Percentiles rank a stretch among this genome's conserved stretches.
Conservation (phyloP, 2,113 vertebrate genomes). For the Odobenus rosmarus region DNA sequence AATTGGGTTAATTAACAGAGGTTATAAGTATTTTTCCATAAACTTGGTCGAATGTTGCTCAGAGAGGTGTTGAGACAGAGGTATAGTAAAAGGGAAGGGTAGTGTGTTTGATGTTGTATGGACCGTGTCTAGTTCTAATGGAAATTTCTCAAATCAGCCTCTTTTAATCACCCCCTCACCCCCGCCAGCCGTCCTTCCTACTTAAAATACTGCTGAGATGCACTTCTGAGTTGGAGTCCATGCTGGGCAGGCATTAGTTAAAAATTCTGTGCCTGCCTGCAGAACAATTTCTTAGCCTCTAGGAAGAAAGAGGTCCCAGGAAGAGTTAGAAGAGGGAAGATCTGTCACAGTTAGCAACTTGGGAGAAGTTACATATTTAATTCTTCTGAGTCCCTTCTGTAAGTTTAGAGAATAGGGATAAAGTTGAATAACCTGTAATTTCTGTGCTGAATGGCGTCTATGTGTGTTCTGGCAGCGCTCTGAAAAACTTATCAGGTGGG, state of each 20-base stretch:
- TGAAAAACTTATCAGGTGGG: neutral
- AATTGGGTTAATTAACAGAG: neutral
- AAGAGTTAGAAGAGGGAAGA: neutral
- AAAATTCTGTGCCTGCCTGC: neutral
- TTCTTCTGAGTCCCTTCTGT: neutral
- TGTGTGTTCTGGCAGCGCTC: neutral
- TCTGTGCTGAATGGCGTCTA: neutral
- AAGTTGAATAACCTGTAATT: neutral
- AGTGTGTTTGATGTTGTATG: neutral
- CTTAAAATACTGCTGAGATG: neutral
- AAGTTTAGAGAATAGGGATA: neutral
- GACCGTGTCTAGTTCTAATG: neutral
- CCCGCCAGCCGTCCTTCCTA: accelerated
- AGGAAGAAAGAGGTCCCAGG: neutral
- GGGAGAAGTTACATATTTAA: neutral
- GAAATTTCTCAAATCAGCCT: neutral
- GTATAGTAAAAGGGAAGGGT: neutral
- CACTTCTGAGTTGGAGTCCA: neutral
- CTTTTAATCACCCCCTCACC: neutral
- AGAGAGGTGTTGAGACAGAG: neutral
- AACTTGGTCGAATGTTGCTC: neutral
- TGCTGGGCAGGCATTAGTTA: neutral
- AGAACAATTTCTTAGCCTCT: neutral
- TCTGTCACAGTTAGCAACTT: neutral
- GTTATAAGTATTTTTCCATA: neutral